These are phyloP conservation scores for Petrolisthes cinctipes DNA, from an alignment of 2,888 invertebrate genomes.

Conservation along the genomic window DNA sequence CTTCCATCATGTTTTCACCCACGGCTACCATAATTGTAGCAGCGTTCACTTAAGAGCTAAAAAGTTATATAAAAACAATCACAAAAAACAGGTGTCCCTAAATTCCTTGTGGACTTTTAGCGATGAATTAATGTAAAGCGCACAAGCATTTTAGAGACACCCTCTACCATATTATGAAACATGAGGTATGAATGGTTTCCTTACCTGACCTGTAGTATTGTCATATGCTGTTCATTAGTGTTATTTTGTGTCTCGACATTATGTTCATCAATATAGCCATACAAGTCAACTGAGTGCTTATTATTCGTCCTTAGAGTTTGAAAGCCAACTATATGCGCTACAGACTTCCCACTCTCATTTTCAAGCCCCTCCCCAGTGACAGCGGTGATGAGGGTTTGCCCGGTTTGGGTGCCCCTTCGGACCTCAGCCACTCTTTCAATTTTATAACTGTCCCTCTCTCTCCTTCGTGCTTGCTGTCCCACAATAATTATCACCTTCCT, in stretches of 20 bases:
- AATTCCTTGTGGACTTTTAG: no score
- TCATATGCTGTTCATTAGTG: conserved; percentile 57
- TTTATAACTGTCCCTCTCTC: no score
- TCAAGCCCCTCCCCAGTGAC: no score
- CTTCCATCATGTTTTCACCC: background rate
- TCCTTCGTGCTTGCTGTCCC: no score
- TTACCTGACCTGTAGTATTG: conserved; percentile 49
- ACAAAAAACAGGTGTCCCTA: no score
- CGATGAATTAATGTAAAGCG: no score
- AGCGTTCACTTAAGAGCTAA: background rate
- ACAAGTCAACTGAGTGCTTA: conserved; percentile 36
- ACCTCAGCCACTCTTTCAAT: no score
- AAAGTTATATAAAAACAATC: background rate
- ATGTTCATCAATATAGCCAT: conserved; percentile 59
- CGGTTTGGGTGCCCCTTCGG: no score
- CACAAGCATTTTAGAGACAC: no score
- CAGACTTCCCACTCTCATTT: background rate
- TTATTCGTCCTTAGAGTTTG: conserved; percentile 4
- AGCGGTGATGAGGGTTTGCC: no score
- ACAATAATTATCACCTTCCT: no score
- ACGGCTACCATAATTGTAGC: background rate
- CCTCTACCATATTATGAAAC: background rate
- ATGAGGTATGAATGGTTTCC: conserved; percentile 42
- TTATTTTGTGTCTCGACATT: conserved; percentile 60
- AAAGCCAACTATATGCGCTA: background rate